phyloP scores from a whole-genome alignment of 2,888 invertebrate species.

The Cheilosia soror region DNA sequence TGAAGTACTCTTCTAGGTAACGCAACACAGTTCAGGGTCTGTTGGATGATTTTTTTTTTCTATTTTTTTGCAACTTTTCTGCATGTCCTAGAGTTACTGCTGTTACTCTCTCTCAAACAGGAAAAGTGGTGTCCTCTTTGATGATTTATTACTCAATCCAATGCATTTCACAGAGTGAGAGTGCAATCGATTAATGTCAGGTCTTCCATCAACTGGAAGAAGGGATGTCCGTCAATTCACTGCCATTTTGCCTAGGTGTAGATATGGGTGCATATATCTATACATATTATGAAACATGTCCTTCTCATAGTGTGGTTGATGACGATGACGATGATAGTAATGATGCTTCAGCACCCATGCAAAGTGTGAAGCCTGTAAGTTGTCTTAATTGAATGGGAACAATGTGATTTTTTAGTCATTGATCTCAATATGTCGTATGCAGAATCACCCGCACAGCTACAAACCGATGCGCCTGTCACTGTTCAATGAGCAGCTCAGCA shows the following conservation, averaged over 20 bases:
- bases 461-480: conserved; percentile 28
- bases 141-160: conserved; percentile 70
- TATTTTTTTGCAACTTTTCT: conserved; percentile 2
- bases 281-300: conserved; percentile 5
- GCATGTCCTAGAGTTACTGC: conserved; percentile 22
- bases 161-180: conserved; percentile 60
- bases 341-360: conserved; percentile 18
- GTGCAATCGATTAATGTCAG: conserved; percentile 71
- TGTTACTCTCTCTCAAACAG: conserved; percentile 48
- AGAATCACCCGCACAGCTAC: neutral
- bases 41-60: conserved; percentile 24
- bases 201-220: conserved; percentile 61
- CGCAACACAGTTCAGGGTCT: conserved; percentile 35
- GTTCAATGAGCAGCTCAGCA: conserved; percentile 18
- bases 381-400: conserved; percentile 49
- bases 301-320: conserved; percentile 39
- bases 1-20: conserved; percentile 31
- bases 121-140: conserved; percentile 68
- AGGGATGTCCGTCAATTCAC: conserved; percentile 64
- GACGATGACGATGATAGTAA: conserved; percentile 26
- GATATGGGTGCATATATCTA: neutral
- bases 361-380: conserved; percentile 36
- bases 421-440: conserved; percentile 33
- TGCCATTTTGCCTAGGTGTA: conserved; percentile 12
- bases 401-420: conserved; percentile 46